Base-by-base conservation (phyloP, 2,797 vertebrate species). In the Hephaestus fuliginosus region DNA sequence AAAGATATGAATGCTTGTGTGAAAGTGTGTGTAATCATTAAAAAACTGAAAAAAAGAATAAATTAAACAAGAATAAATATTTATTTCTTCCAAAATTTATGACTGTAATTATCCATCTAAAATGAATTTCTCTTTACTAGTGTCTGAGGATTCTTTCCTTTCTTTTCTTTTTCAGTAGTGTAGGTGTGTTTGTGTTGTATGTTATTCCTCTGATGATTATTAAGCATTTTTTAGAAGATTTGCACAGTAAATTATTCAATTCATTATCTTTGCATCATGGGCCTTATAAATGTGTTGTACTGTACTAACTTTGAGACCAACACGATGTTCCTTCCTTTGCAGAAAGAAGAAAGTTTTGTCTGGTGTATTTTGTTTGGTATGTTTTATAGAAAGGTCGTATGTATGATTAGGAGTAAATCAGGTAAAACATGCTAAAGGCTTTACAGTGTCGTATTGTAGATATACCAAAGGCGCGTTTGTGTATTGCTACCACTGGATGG, bases 401-500 rank as follows among this genome's bases (percentile, higher is more conserved):
- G 17, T n/a, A n/a, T 17, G 18, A 41, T 14, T 46, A 3, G 17
- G 22, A 55, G 36, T 36, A 62, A 61, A 63, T 52, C 0, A 39
- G n/a, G 14, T n/a, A 14, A 58, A 65, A 36, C n/a, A 49, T 58
- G 8, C 5, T n/a, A 74, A 39, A 58, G 9, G 10, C 14, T 0
- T 11, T 14, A 1, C 30, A 25, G 15, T 14, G 2, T 30, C 25
- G 15, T 39, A 9, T 14, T 67, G 6, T 12, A 17, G 25, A 41
- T 17, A 17, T 18, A 2, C 9, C 1, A 2, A 36, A 9, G 18
- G 6, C 81, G 76, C 56, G 66, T 6, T 88, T 86, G 33, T 48
- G 0, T 51, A 1, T 12, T 44, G 0, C 12, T 7, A 30, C 83
- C 93, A 86, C 84, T 66, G 62, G 93, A 57, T 72, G 89, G 49